A percentile compares a stretch with the other conserved stretches of the same genome.
Evolutionary conservation across 2,113 vertebrate genomes (phyloP).

Genomic region (Callospermophilus lateralis): DNA sequence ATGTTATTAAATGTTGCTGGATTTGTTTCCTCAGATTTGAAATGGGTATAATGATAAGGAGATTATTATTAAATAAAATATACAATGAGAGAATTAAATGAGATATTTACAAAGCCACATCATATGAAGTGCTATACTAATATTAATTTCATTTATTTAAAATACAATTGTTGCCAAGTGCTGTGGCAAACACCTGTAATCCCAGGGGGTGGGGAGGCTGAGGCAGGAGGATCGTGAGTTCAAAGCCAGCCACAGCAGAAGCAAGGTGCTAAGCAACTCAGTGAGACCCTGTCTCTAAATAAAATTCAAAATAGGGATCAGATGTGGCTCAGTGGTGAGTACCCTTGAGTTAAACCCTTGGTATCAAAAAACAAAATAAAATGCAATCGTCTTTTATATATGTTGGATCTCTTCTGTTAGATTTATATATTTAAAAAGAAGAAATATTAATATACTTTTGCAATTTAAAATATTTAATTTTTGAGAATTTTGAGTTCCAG

Average conservation of each 20-base stretch:
- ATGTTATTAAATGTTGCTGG: not conserved
- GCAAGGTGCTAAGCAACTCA: too few species aligned
- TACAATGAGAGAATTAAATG: not conserved
- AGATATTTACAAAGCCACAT: slow-evolving; percentile 20
- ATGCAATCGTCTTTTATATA: not conserved
- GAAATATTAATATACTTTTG: not conserved
- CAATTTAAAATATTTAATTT: slow-evolving; percentile 27
- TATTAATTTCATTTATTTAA: slow-evolving; percentile 49
- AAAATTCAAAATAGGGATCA: too few species aligned
- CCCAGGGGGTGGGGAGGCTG: too few species aligned
- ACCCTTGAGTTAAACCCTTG: too few species aligned
- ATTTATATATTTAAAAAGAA: slow-evolving; percentile 21
- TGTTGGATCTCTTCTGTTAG: not conserved
- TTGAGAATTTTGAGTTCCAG: not conserved
- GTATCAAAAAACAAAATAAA: not conserved
- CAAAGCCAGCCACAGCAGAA: too few species aligned
- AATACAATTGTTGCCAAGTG: not conserved
- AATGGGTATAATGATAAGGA: not conserved
- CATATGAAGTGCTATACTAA: not conserved
- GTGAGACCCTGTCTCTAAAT: too few species aligned
- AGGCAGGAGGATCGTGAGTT: too few species aligned
- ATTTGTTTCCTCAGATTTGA: not conserved
- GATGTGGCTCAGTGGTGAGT: too few species aligned
- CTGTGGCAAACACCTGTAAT: too few species aligned
- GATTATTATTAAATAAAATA: not conserved